Evolutionary conservation across 2,797 vertebrate genomes (phyloP), one percentile per base, ranked within the genome.

Genomic region (Peromyscus attwateri): DNA sequence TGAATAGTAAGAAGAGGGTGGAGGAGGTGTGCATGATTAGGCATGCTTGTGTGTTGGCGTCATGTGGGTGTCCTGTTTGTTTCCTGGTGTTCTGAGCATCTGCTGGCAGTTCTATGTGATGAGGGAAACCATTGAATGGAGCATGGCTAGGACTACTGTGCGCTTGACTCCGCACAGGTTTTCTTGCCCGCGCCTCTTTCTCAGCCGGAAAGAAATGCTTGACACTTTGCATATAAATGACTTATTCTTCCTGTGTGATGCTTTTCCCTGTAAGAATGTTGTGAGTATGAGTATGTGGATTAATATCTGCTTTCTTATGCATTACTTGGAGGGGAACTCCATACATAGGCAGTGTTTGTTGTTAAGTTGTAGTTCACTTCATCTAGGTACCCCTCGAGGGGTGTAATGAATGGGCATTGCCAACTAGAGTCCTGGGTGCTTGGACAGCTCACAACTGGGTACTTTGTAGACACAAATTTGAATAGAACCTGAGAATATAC

Each of bases 31-130:
- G 40, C 83, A 46, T 70, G 66, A 52, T 37, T 37, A 87, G 88
- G 83, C 66, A 52, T 90, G 31, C 34, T 88, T 90, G 76, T 73
- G 27, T 87, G n/a, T 96, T 21, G 95, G 34, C 0, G n/a, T 95
- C 82, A 37, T 52, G 79, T 90, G 82, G 64, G 21, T 46, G 83
- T 82, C 10, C 21, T 25, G 3, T 55, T 91, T 40, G 3, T 60
- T 19, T n/a, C 9, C 5, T 83, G 21, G 14, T 73, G 23, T 93
- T 83, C 6, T 62, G 14, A 85, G 68, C 49, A 89, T 49, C 43
- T 46, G 21, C 55, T 11, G 27, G 68, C 81, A 88, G 60, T 81
- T 75, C 87, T 83, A 3, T 57, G 55, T 79, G 73, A 62, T 55
- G 16, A 55, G 80, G 40, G 19, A 75, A 40, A 17, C 29, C 89